phyloP scores from a whole-genome alignment of 2,888 invertebrate genomes.

The Athripsodes cinereus region DNA sequence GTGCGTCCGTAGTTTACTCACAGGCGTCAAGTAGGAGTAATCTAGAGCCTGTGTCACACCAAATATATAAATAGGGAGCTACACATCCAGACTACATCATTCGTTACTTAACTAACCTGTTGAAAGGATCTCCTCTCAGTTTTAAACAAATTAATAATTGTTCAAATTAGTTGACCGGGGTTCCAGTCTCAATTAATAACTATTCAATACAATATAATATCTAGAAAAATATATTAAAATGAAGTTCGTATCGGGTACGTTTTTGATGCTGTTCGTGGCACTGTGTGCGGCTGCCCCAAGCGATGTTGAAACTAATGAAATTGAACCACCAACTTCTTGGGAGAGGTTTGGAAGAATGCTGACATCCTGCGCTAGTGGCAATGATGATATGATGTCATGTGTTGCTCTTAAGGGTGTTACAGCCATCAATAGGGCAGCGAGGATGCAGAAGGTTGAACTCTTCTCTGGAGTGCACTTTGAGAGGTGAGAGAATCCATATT shows the following conservation, averaged over 20 bases:
- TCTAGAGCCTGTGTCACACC: conserved; percentile 19
- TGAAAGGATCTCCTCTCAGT: conserved; percentile 16
- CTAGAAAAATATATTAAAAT: conserved; percentile 4
- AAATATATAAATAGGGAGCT: conserved; percentile 25
- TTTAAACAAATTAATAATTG: not conserved
- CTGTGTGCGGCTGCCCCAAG: conserved; percentile 34
- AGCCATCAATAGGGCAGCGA: conserved; percentile 49
- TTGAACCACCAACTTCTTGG: conserved; percentile 27
- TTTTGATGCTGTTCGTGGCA: conserved; percentile 33
- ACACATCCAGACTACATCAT: conserved; percentile 15
- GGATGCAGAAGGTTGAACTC: conserved; percentile 50
- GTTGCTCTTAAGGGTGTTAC: conserved; percentile 53
- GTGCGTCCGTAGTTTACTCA: conserved; percentile 8
- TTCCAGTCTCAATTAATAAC: not conserved
- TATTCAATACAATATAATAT: not conserved
- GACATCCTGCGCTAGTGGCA: conserved; percentile 35
- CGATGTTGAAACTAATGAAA: conserved; percentile 30
- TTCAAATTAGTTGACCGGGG: not conserved
- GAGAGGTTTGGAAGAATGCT: conserved; percentile 37
- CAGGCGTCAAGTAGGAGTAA: conserved; percentile 7
- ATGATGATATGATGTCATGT: conserved; percentile 49
- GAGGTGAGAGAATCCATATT: conserved; percentile 35
- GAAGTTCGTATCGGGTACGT: conserved; percentile 12
- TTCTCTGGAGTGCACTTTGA: conserved; percentile 53
- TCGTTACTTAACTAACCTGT: conserved; percentile 14